Evolutionary conservation across 2,113 vertebrate genomes (phyloP).

Genomic region (Phoxinus phoxinus): DNA sequence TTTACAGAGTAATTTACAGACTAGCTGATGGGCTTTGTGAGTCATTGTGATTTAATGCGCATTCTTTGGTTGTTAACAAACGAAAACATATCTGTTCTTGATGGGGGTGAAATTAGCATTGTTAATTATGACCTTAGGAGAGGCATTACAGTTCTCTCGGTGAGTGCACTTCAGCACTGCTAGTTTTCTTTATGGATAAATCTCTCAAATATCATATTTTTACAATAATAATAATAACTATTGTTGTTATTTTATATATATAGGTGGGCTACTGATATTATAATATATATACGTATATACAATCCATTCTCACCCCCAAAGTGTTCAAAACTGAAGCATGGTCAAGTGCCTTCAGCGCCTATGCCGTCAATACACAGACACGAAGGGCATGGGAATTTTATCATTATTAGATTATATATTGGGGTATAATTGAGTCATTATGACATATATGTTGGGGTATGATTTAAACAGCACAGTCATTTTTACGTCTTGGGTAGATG

Average conservation of each 20-base stretch:
- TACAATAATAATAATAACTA: not conserved
- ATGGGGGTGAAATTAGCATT: slow-evolving; percentile 15
- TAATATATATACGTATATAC: no score
- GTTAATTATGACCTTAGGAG: slow-evolving; percentile 29
- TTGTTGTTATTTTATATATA: no score
- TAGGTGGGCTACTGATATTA: no score
- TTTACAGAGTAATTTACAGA: slow-evolving; percentile 61
- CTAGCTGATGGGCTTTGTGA: slow-evolving; percentile 57
- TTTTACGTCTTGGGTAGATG: no score
- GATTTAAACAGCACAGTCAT: no score
- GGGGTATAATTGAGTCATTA: no score
- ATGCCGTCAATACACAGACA: no score
- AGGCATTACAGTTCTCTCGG: not conserved
- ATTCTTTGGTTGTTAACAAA: slow-evolving; percentile 48
- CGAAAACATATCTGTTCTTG: not conserved
- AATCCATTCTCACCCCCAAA: no score
- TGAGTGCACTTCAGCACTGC: not conserved
- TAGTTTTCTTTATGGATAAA: not conserved
- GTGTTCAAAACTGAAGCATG: not conserved
- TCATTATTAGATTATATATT: no score
- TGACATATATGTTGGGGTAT: no score
- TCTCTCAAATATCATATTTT: not conserved
- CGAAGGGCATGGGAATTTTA: no score
- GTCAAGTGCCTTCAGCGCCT: no score
- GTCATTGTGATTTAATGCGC: slow-evolving; percentile 38